Evolutionary conservation across 2,888 invertebrate genomes (phyloP), one percentile per base, ranked within the genome.

Genomic region (Rotaria macrura): DNA sequence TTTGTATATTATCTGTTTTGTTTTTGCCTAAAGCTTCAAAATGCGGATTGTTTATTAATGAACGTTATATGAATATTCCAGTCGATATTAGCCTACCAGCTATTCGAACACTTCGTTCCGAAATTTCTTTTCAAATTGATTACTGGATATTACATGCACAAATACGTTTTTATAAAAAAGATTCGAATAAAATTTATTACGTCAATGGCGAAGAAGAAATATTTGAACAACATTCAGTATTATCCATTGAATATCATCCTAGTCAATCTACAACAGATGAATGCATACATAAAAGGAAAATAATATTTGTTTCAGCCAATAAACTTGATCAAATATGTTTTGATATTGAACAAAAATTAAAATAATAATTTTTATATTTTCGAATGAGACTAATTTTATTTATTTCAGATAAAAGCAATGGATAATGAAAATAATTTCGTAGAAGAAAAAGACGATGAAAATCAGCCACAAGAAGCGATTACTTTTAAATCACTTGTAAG

Each of bases 1-100:
- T 52, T 3, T 52, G 47, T 47, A 14, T 1, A 7, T 7, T 43
- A 7, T 43, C 10, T 43, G 5, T 43, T 43, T 43, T 10, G 5
- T 43, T 43, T 10, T 10, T 43, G 43, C 20, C 20, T 20, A 29
- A 29, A 65, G 65, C 34, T 29, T 34, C 65, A 20, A 25, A 12
- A 25, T 79, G 43, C 43, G 79, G 25, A n/a, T n/a, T 43, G 34
- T 79, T 43, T n/a, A 79, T 79, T 1, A 79, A 43, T 14, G 43
- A 79, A 79, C 79, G 43, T 43, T 79, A 79, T 43, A 43, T 79
- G n/a, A 43, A 79, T 79, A 79, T 79, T 7, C 79, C 43, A 79
- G 40, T 4, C 5, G 79, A 79, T 10, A n/a, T 79, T 5, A n/a
- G 43, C n/a, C 7, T 43, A 43, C 43, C 43, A n/a, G 9, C 79